Evolutionary conservation across 30 jellyfish, hydroid and myxozoan species (phyloP), one percentile per base, ranked within the genome.

Genomic region (Nemopilema nomurai): DNA sequence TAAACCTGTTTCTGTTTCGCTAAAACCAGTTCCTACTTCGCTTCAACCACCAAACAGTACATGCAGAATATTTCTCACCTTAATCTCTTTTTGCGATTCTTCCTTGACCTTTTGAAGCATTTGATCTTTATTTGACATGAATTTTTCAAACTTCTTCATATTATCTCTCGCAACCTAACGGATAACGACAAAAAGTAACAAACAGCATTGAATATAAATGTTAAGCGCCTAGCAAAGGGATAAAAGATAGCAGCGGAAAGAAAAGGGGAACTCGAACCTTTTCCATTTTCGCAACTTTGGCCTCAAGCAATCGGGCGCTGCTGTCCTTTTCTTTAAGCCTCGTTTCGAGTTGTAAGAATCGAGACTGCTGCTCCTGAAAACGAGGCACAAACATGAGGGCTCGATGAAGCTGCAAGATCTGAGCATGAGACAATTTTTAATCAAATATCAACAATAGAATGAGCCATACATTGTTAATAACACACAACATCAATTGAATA

Each of bases 91-190:
- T 16, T 93, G 96, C 16, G 91, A 52, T 41, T 93, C 97, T 0
- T 75, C 93, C 33, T 76, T 89, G 9, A 87, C 91, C 67, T 93
- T 97, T 17, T 68, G 83, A 67, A 93, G 51, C 89, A 93, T 76
- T 27, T 87, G 81, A 33, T 93, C 97, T 84, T 93, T 93, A 64
- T 93, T 96, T 4, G 98, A 68, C 91, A 88, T 74, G 28, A 88
- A 88, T 72, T 84, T 88, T 72, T 93, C 98, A 77, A 93, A 88
- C 64, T 89, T 93, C 77, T 74, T 65, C 86, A 83, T 69, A 67
- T 84, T 89, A 16, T 93, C 98, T 67, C 97, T 76, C 16, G 91
- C 86, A 66, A 85, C 75, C 98, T 93, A 71, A 71, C 30, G 24
- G 18, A 64, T 62, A 65, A 7, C 8, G 8, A 52, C 28, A 33